Conservation (phyloP, 2,113 vertebrate genomes). For the Oreocharis arfaki region DNA sequence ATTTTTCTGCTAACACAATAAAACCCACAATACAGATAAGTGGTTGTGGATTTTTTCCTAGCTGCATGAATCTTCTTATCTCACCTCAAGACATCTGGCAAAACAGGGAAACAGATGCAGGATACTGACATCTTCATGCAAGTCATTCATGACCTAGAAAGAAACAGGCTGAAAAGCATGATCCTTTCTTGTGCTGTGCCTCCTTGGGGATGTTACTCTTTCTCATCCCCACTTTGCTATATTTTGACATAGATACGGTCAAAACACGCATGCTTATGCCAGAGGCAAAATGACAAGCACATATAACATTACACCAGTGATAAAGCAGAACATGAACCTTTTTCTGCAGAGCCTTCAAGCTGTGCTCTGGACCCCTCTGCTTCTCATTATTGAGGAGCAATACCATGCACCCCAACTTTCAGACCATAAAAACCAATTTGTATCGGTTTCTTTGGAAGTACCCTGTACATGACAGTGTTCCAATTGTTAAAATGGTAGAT, state of each 20-base stretch:
- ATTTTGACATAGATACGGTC: not conserved
- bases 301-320: not conserved
- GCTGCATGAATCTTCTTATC: not conserved
- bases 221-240: not conserved
- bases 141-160: conserved; percentile 24
- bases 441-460: not conserved
- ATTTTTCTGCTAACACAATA: not conserved
- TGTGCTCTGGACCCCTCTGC: not conserved
- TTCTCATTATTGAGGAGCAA: not conserved
- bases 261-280: not conserved
- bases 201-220: not conserved
- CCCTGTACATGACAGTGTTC: not conserved
- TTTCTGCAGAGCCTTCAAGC: not conserved
- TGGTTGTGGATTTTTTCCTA: not conserved
- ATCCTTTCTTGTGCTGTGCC: not conserved
- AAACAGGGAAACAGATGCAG: not conserved
- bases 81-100: conserved; percentile 19
- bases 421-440: not conserved
- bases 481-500: not conserved
- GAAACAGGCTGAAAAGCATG: not conserved
- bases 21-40: not conserved
- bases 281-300: not conserved
- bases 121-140: conserved; percentile 11
- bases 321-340: not conserved
- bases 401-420: not conserved